Base-by-base conservation (phyloP, 2,888 invertebrate genomes). In the Plemyria rubiginata region DNA sequence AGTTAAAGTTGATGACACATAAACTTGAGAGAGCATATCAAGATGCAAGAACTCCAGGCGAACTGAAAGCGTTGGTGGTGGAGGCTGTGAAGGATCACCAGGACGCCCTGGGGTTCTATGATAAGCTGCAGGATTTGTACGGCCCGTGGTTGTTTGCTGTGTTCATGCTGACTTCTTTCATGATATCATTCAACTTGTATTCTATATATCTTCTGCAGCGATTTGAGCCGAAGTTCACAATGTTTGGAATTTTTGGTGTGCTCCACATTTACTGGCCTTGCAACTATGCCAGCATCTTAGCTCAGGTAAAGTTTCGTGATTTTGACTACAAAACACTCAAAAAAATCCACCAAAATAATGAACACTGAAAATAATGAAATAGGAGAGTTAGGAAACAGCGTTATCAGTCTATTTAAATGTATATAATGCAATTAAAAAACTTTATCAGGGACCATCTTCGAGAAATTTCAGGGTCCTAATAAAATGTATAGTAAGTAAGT, bases 191-290 rank as follows among this genome's bases (percentile, higher is more conserved):
- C 36, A 88, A 86, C 67, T 64, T 88, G 38, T 88, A 86, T 46
- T 82, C 83, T 64, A 76, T 87, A 43, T 82, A 87, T 61, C 61
- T 86, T 1, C 65, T 77, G 29, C 66, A 78, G 40, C 71, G 76
- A 4, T 63, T 84, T 16, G 86, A 89, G 43, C 79, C 81, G 0
- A 86, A 83, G 60, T 85, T 81, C 55, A 78, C 80, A 0, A 73
- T 82, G 49, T 88, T 88, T 56, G 80, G 80, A 9, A 38, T 82
- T 2, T 77, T 80, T 48, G 81, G 79, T 2, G 75, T 82, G 7
- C 72, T 81, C 4, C 88, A 89, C 48, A 85, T 86, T 66, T 88
- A 80, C 58, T 67, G 81, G 13, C 89, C 88, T 15, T 89, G 88
- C 68, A 78, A 83, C 65, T 87, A 82, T 60, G 79, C 86, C 13